phyloP scores from a whole-genome alignment of 2,888 invertebrate species.

The Syrista parreyssii region DNA sequence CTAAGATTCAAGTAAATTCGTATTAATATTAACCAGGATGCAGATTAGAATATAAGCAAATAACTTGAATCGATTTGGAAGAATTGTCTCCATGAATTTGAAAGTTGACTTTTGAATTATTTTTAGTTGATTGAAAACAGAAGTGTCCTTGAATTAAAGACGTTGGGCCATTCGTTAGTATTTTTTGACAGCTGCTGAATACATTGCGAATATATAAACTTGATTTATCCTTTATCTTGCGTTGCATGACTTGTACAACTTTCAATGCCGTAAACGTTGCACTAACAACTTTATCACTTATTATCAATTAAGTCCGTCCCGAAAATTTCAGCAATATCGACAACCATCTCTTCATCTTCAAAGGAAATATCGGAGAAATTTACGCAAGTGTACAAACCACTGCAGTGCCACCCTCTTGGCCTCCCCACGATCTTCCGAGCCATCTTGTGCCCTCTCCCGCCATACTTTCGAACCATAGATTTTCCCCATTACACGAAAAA shows the following conservation, averaged over 20 bases:
- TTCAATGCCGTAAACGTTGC: background rate
- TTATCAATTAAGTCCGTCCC: background rate
- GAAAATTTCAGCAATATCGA: background rate
- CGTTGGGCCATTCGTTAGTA: background rate
- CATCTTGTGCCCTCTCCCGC: background rate
- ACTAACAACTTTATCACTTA: background rate
- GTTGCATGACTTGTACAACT: background rate
- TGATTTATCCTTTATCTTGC: background rate
- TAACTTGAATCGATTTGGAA: background rate
- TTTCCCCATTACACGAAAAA: background rate
- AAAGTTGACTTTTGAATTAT: background rate
- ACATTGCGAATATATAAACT: background rate
- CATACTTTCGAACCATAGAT: background rate
- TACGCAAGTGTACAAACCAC: conserved; percentile 45
- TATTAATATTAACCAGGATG: background rate
- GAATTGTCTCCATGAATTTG: background rate
- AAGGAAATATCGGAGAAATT: conserved; percentile 29
- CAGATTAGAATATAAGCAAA: background rate
- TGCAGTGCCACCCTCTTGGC: conserved; percentile 44
- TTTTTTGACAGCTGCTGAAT: background rate
- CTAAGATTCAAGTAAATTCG: background rate
- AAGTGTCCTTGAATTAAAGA: background rate
- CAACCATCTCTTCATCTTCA: background rate
- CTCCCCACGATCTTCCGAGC: conserved; percentile 14
- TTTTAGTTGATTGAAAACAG: background rate